These are phyloP conservation scores for Parelbella ahira DNA, from an alignment of 2,888 invertebrate species.

Conservation along the genomic window DNA sequence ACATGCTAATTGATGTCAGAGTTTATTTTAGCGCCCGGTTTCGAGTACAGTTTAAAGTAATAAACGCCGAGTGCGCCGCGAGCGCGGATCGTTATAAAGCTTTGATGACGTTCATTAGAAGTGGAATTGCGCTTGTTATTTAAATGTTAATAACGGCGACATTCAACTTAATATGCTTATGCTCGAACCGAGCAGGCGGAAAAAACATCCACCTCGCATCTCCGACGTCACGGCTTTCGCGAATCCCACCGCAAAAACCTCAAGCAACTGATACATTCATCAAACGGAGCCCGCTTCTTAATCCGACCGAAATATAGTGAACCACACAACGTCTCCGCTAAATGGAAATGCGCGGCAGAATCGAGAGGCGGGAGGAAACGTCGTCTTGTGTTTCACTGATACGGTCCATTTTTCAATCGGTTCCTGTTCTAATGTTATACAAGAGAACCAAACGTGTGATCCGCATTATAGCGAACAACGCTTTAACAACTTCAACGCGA, in stretches of 20 bases:
- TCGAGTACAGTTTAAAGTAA: conserved; percentile 38
- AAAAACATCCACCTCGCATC: conserved; percentile 41
- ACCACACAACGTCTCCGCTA: conserved; percentile 53
- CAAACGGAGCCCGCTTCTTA: conserved; percentile 63
- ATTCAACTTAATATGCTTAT: conserved; percentile 20
- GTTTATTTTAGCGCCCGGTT: conserved; percentile 50
- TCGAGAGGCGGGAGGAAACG: conserved; percentile 35
- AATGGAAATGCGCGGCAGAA: conserved; percentile 51
- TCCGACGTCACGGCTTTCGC: conserved; percentile 43
- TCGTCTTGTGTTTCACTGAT: conserved; percentile 44
- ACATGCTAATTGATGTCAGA: conserved; percentile 56
- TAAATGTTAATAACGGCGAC: conserved; percentile 11
- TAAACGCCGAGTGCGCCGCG: conserved; percentile 37
- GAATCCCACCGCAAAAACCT: conserved; percentile 56
- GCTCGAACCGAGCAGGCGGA: conserved; percentile 34
- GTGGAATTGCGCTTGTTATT: conserved; percentile 20
- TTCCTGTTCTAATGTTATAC: conserved; percentile 41
- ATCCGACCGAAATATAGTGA: conserved; percentile 63
- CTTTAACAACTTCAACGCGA: conserved; percentile 61
- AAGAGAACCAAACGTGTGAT: conserved; percentile 56
- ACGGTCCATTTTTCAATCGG: conserved; percentile 46
- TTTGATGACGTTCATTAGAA: conserved; percentile 39
- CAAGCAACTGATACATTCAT: conserved; percentile 61
- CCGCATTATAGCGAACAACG: conserved; percentile 52
- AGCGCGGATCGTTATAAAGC: conserved; percentile 43